Percentiles rank a stretch among this genome's conserved stretches.
These are phyloP conservation scores for Heptranchias perlo DNA, from an alignment of 2,113 vertebrate genomes.

Conservation along the genomic window DNA sequence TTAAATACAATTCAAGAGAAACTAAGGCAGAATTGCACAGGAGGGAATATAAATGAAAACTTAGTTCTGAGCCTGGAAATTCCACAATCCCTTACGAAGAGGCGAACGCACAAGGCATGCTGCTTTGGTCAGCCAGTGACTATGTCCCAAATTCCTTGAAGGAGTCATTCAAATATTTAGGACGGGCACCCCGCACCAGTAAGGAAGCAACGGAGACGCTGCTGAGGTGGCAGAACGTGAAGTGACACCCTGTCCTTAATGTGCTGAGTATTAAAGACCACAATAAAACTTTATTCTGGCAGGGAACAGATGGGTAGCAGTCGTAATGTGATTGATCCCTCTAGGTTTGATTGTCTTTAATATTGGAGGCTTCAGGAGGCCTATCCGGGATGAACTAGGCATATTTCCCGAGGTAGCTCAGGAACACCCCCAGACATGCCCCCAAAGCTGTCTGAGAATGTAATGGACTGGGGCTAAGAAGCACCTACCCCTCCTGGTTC, in stretches of 20 bases:
- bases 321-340: neutral
- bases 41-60: neutral
- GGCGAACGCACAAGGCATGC: neutral
- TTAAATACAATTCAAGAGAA: neutral
- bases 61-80: neutral
- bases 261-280: neutral
- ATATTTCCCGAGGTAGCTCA: neutral
- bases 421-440: neutral
- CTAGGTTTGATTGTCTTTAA: neutral
- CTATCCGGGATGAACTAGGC: neutral
- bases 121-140: neutral
- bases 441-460: neutral
- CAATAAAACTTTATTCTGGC: neutral
- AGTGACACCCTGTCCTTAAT: neutral
- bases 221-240: neutral
- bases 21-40: neutral
- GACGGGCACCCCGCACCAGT: neutral
- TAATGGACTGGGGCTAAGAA: neutral
- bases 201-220: neutral
- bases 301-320: neutral
- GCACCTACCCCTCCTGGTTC: neutral
- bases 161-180: neutral
- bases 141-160: neutral
- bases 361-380: neutral
- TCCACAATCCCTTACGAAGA: neutral